phyloP scores from a whole-genome alignment of 2,113 vertebrate genomes.

The Megaceryle torquata region DNA sequence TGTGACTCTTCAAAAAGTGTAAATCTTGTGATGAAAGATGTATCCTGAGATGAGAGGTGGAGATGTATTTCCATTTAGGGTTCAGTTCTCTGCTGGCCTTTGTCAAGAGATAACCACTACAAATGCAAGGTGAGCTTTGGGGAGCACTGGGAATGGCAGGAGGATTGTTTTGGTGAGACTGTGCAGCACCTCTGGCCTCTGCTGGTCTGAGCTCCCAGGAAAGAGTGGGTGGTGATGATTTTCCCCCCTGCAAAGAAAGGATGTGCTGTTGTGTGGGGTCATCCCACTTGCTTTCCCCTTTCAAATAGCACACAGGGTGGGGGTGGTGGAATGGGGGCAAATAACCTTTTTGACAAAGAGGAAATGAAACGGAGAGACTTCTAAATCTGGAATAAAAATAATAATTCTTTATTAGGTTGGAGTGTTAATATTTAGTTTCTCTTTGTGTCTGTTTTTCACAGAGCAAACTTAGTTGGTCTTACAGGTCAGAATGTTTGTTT shows the following conservation, averaged over 20 bases:
- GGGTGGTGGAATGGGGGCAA: fast-evolving
- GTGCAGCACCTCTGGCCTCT: not conserved
- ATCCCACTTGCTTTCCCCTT: not conserved
- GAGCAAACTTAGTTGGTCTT: not conserved
- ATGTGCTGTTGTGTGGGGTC: not conserved
- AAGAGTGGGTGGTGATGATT: not conserved
- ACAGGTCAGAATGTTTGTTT: not conserved
- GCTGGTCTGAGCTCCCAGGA: not conserved
- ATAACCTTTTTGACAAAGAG: not conserved
- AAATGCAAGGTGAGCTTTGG: not conserved
- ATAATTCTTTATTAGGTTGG: not conserved
- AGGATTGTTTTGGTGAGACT: not conserved
- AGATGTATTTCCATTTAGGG: not conserved
- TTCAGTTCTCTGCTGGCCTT: not conserved
- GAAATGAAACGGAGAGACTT: not conserved
- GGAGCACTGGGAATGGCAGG: not conserved
- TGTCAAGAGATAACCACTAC: not conserved
- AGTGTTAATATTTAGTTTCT: not conserved
- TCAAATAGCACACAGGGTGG: not conserved
- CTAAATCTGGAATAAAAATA: not conserved
- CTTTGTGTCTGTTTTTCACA: not conserved
- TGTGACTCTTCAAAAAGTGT: not conserved
- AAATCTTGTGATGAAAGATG: not conserved
- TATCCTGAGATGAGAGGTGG: not conserved
- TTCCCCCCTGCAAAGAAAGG: not conserved